These are phyloP conservation scores for Dipodomys spectabilis DNA, from an alignment of 2,113 vertebrate genomes.

Conservation along the genomic window DNA sequence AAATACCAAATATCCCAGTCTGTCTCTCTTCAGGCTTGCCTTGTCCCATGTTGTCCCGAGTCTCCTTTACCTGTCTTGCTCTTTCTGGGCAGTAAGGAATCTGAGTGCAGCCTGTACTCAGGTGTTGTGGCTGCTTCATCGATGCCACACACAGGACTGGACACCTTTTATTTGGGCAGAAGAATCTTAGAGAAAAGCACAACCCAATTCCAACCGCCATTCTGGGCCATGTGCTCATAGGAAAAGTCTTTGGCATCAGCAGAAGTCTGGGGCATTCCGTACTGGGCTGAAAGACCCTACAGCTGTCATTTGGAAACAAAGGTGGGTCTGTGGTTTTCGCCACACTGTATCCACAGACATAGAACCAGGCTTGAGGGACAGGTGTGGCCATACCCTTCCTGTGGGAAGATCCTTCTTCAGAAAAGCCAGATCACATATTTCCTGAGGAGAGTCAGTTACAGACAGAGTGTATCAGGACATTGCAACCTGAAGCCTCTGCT, in stretches of 20 bases:
- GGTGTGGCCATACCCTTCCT: neutral
- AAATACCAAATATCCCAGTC: neutral
- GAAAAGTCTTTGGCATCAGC: neutral
- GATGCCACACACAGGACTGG: neutral
- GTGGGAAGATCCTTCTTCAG: neutral
- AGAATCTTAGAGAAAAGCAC: neutral
- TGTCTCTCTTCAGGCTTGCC: neutral
- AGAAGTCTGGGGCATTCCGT: neutral
- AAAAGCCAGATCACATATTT: neutral
- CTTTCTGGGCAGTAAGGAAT: neutral
- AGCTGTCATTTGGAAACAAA: neutral
- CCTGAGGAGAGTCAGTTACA: neutral
- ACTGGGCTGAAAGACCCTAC: neutral
- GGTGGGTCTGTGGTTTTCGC: accelerated
- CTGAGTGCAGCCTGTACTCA: neutral
- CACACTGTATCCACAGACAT: neutral
- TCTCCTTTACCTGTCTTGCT: neutral
- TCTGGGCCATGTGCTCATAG: neutral
- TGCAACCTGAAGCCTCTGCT: accelerated
- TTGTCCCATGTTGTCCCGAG: accelerated
- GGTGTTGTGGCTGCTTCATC: neutral
- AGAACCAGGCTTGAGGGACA: neutral
- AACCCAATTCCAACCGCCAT: neutral
- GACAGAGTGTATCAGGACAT: neutral
- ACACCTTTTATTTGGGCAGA: constrained; percentile 18